Evolutionary conservation across 2,888 invertebrate species (phyloP).

Genomic region (Drosophila borborema): DNA sequence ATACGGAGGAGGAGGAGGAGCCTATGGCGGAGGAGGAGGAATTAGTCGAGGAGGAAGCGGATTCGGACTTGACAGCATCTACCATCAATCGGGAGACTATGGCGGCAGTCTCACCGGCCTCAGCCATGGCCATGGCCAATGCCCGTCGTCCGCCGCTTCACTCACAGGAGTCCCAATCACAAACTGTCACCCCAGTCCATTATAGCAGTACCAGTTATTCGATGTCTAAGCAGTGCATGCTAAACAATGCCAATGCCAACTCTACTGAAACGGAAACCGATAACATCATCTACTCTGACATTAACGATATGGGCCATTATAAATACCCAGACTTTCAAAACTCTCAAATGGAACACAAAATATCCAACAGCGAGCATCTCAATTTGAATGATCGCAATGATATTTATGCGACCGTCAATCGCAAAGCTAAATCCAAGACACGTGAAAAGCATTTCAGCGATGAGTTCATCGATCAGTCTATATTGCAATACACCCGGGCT

Average conservation of each 20-base stretch:
- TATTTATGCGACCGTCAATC: constrained; percentile 85
- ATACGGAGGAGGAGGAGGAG: constrained; percentile 78
- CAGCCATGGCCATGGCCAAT: constrained; percentile 72
- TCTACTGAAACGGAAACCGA: constrained; percentile 85
- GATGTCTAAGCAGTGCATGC: constrained; percentile 85
- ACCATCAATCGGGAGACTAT: constrained; percentile 86
- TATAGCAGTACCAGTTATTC: constrained; percentile 86
- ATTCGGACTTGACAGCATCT: constrained; percentile 86
- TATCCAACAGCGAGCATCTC: constrained; percentile 82
- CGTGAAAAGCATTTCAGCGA: constrained; percentile 84
- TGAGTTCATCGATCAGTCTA: constrained; percentile 85
- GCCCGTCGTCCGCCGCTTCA: constrained; percentile 84
- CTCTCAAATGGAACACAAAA: constrained; percentile 80
- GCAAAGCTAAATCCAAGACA: constrained; percentile 84
- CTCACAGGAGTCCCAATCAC: constrained; percentile 84
- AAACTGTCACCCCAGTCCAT: constrained; percentile 85
- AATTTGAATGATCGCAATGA: constrained; percentile 84
- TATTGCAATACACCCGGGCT: constrained; percentile 82
- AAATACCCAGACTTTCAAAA: constrained; percentile 81
- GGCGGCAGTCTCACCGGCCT: constrained; percentile 78
- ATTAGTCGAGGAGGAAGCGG: constrained; percentile 85
- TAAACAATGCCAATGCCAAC: constrained; percentile 84
- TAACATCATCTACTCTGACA: constrained; percentile 85
- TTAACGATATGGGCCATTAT: constrained; percentile 84
- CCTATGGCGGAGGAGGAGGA: constrained; percentile 83